These are phyloP conservation scores for Dipus sagitta DNA, from an alignment of 2,797 vertebrate species.

Conservation along the genomic window DNA sequence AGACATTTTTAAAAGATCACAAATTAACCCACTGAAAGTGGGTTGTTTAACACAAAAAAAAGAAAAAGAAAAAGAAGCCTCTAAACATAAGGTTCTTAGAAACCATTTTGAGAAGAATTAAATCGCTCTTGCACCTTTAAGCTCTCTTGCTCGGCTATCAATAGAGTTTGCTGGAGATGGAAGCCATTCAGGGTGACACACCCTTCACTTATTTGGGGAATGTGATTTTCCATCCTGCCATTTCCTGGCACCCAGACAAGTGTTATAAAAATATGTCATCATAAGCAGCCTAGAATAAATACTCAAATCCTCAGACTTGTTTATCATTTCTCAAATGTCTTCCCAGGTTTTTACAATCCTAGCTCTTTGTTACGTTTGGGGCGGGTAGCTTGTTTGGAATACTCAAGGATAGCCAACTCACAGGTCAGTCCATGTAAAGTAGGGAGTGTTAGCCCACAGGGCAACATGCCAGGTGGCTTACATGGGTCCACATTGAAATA, in stretches of 20 bases:
- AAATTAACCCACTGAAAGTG: constrained; percentile 64
- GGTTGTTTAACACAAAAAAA: background rate
- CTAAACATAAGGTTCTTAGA: constrained; percentile 86
- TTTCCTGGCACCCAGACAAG: constrained; percentile 83
- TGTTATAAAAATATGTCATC: constrained; percentile 84
- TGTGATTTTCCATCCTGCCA: constrained; percentile 87
- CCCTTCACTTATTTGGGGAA: constrained; percentile 90
- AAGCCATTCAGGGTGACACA: constrained; percentile 87
- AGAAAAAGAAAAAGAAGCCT: constrained; percentile 37
- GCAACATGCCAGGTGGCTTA: constrained; percentile 19
- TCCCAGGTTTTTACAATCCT: constrained; percentile 66
- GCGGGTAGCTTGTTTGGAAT: constrained; percentile 65
- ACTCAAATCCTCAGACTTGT: constrained; percentile 78
- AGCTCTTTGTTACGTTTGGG: constrained; percentile 70
- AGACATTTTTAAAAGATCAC: constrained; percentile 73
- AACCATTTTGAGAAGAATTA: constrained; percentile 77
- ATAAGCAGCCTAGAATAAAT: constrained; percentile 83
- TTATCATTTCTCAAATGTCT: constrained; percentile 82
- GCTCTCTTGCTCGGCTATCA: constrained; percentile 85
- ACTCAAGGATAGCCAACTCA: constrained; percentile 13
- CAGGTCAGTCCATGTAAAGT: constrained; percentile 43
- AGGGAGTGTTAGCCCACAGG: constrained; percentile 27
- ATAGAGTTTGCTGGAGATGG: constrained; percentile 86
- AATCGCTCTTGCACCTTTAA: constrained; percentile 86
- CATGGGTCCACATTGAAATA: background rate